Evolutionary conservation across 2,113 vertebrate genomes (phyloP).

Genomic region (Myxocyprinus asiaticus): DNA sequence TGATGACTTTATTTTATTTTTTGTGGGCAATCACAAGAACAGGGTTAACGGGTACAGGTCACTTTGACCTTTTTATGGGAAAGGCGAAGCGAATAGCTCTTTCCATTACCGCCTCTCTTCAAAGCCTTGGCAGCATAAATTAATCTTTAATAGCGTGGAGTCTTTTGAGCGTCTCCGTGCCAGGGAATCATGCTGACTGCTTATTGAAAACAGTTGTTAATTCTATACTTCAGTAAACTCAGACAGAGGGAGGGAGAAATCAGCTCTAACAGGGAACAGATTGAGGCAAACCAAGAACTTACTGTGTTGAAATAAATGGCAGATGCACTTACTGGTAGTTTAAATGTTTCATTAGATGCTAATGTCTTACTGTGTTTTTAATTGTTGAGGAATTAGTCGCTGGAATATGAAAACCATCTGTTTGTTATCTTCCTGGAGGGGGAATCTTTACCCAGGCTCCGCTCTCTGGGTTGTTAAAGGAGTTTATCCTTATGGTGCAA

Average conservation of each 20-base stretch:
- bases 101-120: conserved; percentile 71
- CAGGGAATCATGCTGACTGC: conserved; percentile 85
- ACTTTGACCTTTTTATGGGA: conserved; percentile 59
- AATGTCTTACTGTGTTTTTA: conserved; percentile 98
- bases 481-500: conserved; percentile 34
- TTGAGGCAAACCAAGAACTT: conserved; percentile 90
- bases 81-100: conserved; percentile 49
- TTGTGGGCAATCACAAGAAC: conserved; percentile 27
- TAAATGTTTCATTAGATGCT: conserved; percentile 98
- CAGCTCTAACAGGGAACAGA: conserved; percentile 92
- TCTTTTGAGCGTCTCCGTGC: conserved; percentile 65
- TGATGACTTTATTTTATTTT: background rate
- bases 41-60: conserved; percentile 39
- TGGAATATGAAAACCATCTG: conserved; percentile 98
- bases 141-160: conserved; percentile 78
- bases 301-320: conserved; percentile 94
- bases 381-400: conserved; percentile 98
- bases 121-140: conserved; percentile 79
- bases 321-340: conserved; percentile 94
- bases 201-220: conserved; percentile 99
- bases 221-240: conserved; percentile 93
- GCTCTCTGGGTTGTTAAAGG: conserved; percentile 48
- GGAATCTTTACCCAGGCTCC: conserved; percentile 79
- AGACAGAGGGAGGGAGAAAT: conserved; percentile 73
- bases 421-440: conserved; percentile 90